Conservation (phyloP, 1,140 invertebrate species). For the Drosophila nikananu region DNA sequence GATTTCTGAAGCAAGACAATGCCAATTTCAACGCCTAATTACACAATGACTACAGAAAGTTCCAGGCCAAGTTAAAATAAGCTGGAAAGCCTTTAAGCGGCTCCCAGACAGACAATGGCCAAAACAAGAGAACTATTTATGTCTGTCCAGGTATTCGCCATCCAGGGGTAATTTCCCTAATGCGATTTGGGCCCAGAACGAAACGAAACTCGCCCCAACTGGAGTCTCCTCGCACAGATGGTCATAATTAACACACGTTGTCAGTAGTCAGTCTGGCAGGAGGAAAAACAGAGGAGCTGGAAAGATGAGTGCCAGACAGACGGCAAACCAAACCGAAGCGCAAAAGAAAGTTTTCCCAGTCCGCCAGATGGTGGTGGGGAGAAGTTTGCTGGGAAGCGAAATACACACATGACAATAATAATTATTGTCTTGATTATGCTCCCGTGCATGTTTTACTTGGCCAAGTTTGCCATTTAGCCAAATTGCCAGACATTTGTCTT, state of each 20-base stretch:
- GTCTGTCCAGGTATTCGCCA: slow-evolving; percentile 68
- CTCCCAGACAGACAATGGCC: slow-evolving; percentile 60
- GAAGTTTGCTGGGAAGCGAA: slow-evolving; percentile 44
- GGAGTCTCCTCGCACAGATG: slow-evolving; percentile 61
- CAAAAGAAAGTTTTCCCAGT: slow-evolving; percentile 34
- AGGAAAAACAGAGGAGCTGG: slow-evolving; percentile 6
- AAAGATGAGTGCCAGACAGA: slow-evolving; percentile 45
- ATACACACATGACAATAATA: slow-evolving; percentile 83
- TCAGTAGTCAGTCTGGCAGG: slow-evolving; percentile 43
- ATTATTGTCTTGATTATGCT: slow-evolving; percentile 84
- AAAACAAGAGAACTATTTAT: slow-evolving; percentile 62
- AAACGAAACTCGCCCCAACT: slow-evolving; percentile 18
- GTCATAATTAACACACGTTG: slow-evolving; percentile 83
- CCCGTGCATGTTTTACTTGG: slow-evolving; percentile 79
- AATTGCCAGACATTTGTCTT: slow-evolving; percentile 84
- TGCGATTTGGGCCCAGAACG: slow-evolving; percentile 63
- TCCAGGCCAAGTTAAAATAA: slow-evolving; percentile 47
- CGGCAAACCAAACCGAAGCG: slow-evolving; percentile 25
- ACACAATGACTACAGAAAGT: slow-evolving; percentile 33
- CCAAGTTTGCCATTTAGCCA: slow-evolving; percentile 79
- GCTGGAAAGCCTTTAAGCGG: slow-evolving; percentile 75
- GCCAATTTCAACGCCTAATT: slow-evolving; percentile 38
- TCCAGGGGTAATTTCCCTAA: slow-evolving; percentile 78
- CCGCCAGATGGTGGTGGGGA: slow-evolving; percentile 10
- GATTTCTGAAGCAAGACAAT: slow-evolving; percentile 21